Percentiles rank a stretch among this genome's conserved stretches.
phyloP scores from a whole-genome alignment of 1,140 invertebrate species.

The Vanessa atalanta region DNA sequence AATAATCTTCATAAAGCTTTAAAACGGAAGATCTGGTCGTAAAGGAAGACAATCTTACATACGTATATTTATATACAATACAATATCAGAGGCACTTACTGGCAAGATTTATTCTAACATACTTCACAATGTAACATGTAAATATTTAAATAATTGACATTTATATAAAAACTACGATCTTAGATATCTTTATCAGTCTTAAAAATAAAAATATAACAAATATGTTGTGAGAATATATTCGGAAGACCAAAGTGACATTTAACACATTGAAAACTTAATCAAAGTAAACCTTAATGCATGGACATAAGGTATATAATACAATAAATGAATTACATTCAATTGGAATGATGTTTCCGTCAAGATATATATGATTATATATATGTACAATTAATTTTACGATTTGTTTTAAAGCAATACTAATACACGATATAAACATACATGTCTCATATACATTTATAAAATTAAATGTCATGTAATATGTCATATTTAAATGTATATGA shows the following conservation, averaged over 20 bases:
- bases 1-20: slow-evolving; percentile 19
- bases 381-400: too few species aligned
- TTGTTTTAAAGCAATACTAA: too few species aligned
- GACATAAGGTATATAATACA: too few species aligned
- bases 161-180: not conserved
- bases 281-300: too few species aligned
- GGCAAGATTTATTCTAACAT: slow-evolving; percentile 47
- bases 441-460: too few species aligned
- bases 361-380: too few species aligned
- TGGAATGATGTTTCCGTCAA: too few species aligned
- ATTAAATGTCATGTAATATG: too few species aligned
- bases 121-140: not conserved
- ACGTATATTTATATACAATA: slow-evolving; percentile 2
- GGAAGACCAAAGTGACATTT: slow-evolving; percentile 13
- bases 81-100: slow-evolving; percentile 49
- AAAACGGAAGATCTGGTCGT: slow-evolving; percentile 22
- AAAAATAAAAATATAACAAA: slow-evolving; percentile 9
- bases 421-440: too few species aligned
- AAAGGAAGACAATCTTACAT: slow-evolving; percentile 20
- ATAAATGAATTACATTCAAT: too few species aligned
- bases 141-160: slow-evolving; percentile 8
- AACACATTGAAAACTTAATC: too few species aligned
- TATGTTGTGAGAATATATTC: not conserved
- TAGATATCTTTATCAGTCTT: slow-evolving; percentile 17
- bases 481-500: too few species aligned